These are phyloP conservation scores for Xestia sexstrigata DNA, from an alignment of 2,888 invertebrate genomes.

Conservation along the genomic window DNA sequence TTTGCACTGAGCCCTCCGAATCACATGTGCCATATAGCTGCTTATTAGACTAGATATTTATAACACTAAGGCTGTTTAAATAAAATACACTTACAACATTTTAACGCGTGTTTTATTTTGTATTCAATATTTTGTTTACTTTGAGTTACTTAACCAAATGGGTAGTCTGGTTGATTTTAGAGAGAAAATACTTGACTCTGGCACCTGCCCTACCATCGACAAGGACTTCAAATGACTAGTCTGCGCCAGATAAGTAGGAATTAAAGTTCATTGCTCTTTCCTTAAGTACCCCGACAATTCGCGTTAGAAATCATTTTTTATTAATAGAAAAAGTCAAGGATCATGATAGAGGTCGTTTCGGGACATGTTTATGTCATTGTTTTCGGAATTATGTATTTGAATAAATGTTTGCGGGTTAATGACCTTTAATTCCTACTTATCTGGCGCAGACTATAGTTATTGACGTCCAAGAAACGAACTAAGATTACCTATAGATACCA, in stretches of 20 bases:
- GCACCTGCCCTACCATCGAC: neutral
- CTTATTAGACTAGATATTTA: slow-evolving; percentile 68
- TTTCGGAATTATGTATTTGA: too few relatives aligned
- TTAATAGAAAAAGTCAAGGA: too few relatives aligned
- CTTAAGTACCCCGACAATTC: too few relatives aligned
- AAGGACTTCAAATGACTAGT: neutral
- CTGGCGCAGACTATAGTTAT: too few relatives aligned
- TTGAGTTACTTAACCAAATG: neutral
- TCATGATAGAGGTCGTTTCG: too few relatives aligned
- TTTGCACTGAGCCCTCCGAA: slow-evolving; percentile 78
- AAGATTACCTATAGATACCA: neutral
- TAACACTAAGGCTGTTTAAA: slow-evolving; percentile 64
- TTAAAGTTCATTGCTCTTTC: too few relatives aligned
- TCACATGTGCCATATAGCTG: slow-evolving; percentile 76
- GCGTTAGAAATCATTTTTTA: too few relatives aligned
- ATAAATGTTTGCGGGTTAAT: too few relatives aligned
- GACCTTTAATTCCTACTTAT: too few relatives aligned
- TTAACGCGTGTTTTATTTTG: slow-evolving; percentile 31
- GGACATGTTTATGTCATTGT: too few relatives aligned
- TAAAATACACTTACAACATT: slow-evolving; percentile 54
- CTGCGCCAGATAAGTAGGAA: too few relatives aligned
- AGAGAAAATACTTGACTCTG: neutral
- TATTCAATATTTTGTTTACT: neutral
- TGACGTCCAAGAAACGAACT: neutral
- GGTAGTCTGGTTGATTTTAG: neutral